These are phyloP conservation scores for Osmoderma eremita DNA, from an alignment of 2,888 invertebrate genomes.

Conservation along the genomic window DNA sequence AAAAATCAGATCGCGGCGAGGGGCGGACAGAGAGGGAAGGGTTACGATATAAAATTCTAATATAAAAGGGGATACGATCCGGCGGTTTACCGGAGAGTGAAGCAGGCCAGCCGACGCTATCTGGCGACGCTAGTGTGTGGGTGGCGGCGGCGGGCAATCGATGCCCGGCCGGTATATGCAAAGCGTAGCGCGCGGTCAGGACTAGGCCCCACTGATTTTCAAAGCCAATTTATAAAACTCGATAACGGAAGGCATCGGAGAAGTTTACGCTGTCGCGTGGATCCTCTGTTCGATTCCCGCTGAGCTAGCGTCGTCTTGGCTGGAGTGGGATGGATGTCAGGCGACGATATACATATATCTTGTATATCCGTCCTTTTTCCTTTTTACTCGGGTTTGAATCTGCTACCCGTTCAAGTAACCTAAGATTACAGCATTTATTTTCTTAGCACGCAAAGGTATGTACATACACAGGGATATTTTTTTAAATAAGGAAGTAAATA, in stretches of 20 bases:
- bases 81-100: constrained; percentile 46
- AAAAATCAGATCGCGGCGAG: constrained; percentile 57
- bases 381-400: no score
- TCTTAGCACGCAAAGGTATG: no score
- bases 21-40: no score
- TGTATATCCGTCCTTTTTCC: no score
- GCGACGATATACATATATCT: no score
- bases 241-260: constrained; percentile 61
- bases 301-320: no score
- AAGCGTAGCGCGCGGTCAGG: constrained; percentile 58
- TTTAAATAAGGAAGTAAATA: no score
- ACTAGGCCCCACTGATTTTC: constrained; percentile 61
- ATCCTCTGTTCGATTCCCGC: no score
- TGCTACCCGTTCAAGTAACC: no score
- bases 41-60: constrained; percentile 63
- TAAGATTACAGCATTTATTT: no score
- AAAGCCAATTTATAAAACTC: constrained; percentile 61
- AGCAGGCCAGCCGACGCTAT: constrained; percentile 4
- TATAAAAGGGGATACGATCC: constrained; percentile 62
- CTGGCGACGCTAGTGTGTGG: constrained; percentile 48
- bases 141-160: constrained; percentile 56
- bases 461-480: no score
- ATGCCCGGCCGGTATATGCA: constrained; percentile 61
- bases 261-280: constrained; percentile 49
- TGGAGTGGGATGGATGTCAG: no score